Conservation (phyloP, 2,113 vertebrate genomes). For the Theristicus caerulescens region DNA sequence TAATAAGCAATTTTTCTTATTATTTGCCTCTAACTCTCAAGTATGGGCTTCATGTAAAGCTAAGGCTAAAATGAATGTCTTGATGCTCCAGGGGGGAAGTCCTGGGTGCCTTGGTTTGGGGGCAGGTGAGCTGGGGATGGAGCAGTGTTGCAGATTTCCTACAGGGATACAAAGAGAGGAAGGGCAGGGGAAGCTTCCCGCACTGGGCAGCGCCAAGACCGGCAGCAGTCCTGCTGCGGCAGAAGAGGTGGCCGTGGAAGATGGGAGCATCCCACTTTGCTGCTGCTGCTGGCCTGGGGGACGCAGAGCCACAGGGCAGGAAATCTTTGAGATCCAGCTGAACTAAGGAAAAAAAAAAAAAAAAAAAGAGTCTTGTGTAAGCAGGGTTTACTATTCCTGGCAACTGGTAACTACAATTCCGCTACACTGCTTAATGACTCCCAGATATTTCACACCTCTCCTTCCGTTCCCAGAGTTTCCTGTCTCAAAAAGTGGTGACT, state of each 20-base stretch:
- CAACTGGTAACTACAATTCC: background rate
- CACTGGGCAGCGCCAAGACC: background rate
- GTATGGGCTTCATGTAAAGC: background rate
- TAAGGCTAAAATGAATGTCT: background rate
- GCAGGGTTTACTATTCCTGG: constrained; percentile 1
- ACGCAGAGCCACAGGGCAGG: fast-evolving
- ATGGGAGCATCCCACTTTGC: background rate
- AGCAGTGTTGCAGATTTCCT: background rate
- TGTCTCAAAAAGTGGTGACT: background rate
- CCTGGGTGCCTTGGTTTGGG: background rate
- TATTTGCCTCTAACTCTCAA: background rate
- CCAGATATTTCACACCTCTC: constrained; percentile 58
- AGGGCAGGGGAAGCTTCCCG: background rate
- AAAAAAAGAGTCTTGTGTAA: background rate
- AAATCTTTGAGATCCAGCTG: background rate
- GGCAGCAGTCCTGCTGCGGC: background rate
- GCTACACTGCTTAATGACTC: background rate
- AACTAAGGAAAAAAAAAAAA: background rate
- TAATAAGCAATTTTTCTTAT: background rate
- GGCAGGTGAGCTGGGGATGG: background rate
- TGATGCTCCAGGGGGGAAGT: background rate
- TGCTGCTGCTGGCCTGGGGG: background rate
- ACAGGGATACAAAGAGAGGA: background rate
- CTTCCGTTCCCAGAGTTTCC: background rate
- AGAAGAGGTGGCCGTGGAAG: background rate